Evolutionary conservation across 2,113 vertebrate species (phyloP).

Genomic region (Hippoglossus stenolepis): DNA sequence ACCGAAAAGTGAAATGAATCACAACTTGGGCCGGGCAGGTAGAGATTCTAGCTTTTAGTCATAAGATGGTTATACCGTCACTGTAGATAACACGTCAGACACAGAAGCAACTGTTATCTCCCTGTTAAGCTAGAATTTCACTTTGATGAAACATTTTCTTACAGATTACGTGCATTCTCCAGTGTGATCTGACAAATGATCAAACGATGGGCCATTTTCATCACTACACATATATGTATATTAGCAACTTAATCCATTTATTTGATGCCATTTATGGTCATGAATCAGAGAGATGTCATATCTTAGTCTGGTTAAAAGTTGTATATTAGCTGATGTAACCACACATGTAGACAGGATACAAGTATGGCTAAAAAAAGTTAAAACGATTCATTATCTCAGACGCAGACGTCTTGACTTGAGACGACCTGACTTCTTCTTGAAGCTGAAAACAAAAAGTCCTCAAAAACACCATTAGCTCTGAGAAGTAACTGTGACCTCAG

Average conservation of each 20-base stretch:
- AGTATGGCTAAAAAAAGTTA: too few species aligned
- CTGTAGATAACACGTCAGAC: background rate
- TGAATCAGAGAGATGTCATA: background rate
- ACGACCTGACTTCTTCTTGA: too few species aligned
- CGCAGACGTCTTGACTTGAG: too few species aligned
- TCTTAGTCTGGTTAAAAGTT: background rate
- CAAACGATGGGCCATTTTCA: conserved; percentile 2
- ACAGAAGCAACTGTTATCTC: conserved; percentile 12
- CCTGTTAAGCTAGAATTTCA: conserved; percentile 22
- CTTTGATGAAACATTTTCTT: conserved; percentile 30
- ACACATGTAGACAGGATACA: too few species aligned
- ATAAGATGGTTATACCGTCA: conserved; percentile 25
- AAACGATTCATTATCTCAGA: too few species aligned
- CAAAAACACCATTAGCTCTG: too few species aligned
- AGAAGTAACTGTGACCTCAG: too few species aligned
- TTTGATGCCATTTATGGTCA: too few species aligned
- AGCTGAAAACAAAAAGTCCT: too few species aligned
- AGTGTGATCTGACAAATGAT: conserved; percentile 19
- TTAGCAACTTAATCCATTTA: too few species aligned
- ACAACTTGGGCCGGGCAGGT: background rate
- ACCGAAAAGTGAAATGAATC: conserved; percentile 42
- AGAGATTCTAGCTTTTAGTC: conserved; percentile 40
- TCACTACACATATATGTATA: conserved; percentile 8
- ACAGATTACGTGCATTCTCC: background rate
- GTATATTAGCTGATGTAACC: too few species aligned